Conservation (phyloP, 2,888 invertebrate species). For the Drosophila lutescens region DNA sequence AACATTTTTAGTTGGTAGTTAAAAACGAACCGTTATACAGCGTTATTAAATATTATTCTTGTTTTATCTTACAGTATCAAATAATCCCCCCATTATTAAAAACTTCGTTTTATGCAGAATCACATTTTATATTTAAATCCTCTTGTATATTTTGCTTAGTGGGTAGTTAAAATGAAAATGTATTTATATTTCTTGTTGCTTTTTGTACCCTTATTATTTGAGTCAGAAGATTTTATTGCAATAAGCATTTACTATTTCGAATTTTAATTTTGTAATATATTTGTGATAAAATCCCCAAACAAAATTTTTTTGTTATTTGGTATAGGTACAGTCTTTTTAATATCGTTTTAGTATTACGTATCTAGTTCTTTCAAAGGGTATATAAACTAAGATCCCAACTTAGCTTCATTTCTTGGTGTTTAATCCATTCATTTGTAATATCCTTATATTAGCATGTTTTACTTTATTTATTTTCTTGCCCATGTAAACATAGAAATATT, state of each 20-base stretch:
- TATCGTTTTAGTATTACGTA: too few species aligned
- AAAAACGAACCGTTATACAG: too few species aligned
- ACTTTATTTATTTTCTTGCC: neutral
- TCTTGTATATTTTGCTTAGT: neutral
- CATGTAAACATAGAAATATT: conserved; percentile 1
- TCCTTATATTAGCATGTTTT: neutral
- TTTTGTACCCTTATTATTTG: too few species aligned
- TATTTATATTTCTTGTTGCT: neutral
- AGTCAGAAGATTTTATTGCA: too few species aligned
- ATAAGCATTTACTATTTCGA: too few species aligned
- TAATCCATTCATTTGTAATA: neutral
- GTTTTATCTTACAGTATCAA: neutral
- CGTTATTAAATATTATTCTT: neutral
- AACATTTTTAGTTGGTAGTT: neutral
- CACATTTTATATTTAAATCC: neutral
- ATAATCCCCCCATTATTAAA: neutral
- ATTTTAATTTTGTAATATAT: too few species aligned
- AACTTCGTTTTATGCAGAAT: neutral
- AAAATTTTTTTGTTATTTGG: too few species aligned
- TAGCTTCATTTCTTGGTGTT: neutral
- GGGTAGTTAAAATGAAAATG: neutral
- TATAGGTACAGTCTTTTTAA: too few species aligned
- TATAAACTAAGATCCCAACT: too few species aligned
- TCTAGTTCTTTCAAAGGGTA: too few species aligned
- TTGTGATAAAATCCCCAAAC: too few species aligned